Evolutionary conservation across 2,888 invertebrate genomes (phyloP).

Genomic region (Mythimna albipuncta): DNA sequence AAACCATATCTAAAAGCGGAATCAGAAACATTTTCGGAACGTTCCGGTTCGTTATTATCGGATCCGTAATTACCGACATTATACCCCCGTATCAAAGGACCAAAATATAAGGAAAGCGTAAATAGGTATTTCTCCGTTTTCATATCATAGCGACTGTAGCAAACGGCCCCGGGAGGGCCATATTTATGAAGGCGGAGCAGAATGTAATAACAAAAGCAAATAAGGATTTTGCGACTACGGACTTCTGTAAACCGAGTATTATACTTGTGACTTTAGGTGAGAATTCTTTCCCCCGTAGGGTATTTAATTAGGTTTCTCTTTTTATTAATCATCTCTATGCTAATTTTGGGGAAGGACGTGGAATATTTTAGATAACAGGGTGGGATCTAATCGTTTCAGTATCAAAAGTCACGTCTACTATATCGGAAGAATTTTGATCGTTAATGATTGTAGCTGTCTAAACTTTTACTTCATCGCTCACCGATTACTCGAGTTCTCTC

Average conservation of each 20-base stretch:
- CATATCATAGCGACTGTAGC: constrained; percentile 66
- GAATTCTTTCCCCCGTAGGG: constrained; percentile 47
- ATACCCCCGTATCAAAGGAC: constrained; percentile 49
- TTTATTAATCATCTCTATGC: constrained; percentile 53
- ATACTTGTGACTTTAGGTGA: constrained; percentile 49
- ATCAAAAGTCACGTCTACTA: constrained; percentile 23
- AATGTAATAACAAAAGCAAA: constrained; percentile 73
- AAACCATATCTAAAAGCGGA: constrained; percentile 28
- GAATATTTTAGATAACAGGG: constrained; percentile 29
- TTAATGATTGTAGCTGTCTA: constrained; percentile 26
- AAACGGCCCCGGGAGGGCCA: constrained; percentile 68
- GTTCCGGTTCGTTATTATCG: constrained; percentile 51
- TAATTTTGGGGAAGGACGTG: constrained; percentile 37
- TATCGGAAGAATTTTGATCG: constrained; percentile 26
- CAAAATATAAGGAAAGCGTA: constrained; percentile 66
- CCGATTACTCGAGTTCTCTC: constrained; percentile 9
- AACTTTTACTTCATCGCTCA: constrained; percentile 29
- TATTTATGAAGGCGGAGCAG: constrained; percentile 70
- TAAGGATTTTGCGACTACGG: constrained; percentile 67
- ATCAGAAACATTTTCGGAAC: constrained; percentile 30
- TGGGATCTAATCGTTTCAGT: constrained; percentile 20
- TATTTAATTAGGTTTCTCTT: constrained; percentile 51
- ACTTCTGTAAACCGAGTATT: constrained; percentile 52
- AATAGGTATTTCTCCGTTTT: constrained; percentile 64
- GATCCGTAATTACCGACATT: constrained; percentile 58